Evolutionary conservation across 2,888 invertebrate genomes (phyloP), one percentile per base, ranked within the genome.

Genomic region (Diploptera punctata): DNA sequence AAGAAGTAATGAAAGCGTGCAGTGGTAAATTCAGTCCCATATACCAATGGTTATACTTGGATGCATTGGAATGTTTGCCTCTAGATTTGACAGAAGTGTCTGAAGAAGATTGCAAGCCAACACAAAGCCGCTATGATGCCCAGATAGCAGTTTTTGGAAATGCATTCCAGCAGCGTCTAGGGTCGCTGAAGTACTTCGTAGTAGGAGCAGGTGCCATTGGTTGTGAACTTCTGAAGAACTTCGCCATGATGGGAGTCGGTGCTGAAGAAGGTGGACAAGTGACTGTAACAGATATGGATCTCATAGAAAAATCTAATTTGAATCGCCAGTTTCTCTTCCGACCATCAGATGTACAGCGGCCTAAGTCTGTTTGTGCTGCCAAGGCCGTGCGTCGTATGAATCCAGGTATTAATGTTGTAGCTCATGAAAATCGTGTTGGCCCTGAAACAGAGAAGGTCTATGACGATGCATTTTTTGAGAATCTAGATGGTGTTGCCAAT

Each of bases 1-100:
- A 99, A 84, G 99, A 99, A 85, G 97, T 94, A n/a, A 92, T 99
- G 92, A 99, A 99, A 85, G 98, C 97, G 0, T 97, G 96, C 84
- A 94, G 94, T 54, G 98, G 98, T 71, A 98, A 98, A 83, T 99
- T 98, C 84, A 90, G 91, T 77, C 98, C 98, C 0, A 93, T 99
- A 75, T 87, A 88, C 79, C 97, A 99, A 81, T 99, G 94, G 93
- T 83, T 98, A 68, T 99, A 98, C 83, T 94, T 94, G 80, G 99
- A 99, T 85, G 96, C 98, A 0, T 87, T 97, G 24, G 99, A 99
- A 83, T 97, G 97, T 82, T 85, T 99, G 76, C 94, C 93, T 0
- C 89, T 90, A 16, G 90, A 92, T 77, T 83, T 85, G 62, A 81
- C 84, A 4, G 86, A 83, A 10, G 84, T 93, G 0, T 89, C 89